Evolutionary conservation across 2,113 vertebrate species (phyloP).

Genomic region (Typhlomys cinereus): DNA sequence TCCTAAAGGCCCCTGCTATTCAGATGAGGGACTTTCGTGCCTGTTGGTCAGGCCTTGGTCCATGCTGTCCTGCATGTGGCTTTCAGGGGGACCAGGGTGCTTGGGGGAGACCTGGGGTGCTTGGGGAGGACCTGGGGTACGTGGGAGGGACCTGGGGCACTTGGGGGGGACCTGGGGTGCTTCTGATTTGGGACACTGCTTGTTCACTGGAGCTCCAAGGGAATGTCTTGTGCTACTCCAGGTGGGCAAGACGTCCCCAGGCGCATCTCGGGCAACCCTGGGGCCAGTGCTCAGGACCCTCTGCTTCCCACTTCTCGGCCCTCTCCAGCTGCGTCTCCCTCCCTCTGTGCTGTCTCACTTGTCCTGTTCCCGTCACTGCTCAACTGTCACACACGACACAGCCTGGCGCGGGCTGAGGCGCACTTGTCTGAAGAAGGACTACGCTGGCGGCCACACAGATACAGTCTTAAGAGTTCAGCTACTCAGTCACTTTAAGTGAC

Average conservation of each 20-base stretch:
- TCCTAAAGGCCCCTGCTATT: too few species aligned
- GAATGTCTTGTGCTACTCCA: rapidly evolving
- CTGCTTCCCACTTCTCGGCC: too few species aligned
- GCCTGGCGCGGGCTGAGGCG: rapidly evolving
- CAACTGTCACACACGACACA: neutral
- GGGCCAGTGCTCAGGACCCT: too few species aligned
- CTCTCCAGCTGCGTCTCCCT: too few species aligned
- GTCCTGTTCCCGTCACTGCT: rapidly evolving
- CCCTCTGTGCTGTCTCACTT: neutral
- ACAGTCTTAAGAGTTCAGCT: neutral
- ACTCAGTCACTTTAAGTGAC: neutral
- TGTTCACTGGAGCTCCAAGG: neutral
- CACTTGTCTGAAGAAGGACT: rapidly evolving
- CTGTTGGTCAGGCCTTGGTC: too few species aligned
- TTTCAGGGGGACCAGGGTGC: too few species aligned
- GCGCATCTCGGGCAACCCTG: neutral
- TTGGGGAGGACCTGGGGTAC: too few species aligned
- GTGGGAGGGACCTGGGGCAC: too few species aligned
- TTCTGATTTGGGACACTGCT: neutral
- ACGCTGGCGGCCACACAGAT: rapidly evolving
- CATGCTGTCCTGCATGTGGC: too few species aligned
- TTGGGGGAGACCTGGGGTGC: too few species aligned
- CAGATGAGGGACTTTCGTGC: too few species aligned
- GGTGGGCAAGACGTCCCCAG: too few species aligned
- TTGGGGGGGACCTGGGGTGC: neutral